These are phyloP conservation scores for Bimastos eiseni DNA, from an alignment of 2,888 invertebrate species.

Conservation along the genomic window DNA sequence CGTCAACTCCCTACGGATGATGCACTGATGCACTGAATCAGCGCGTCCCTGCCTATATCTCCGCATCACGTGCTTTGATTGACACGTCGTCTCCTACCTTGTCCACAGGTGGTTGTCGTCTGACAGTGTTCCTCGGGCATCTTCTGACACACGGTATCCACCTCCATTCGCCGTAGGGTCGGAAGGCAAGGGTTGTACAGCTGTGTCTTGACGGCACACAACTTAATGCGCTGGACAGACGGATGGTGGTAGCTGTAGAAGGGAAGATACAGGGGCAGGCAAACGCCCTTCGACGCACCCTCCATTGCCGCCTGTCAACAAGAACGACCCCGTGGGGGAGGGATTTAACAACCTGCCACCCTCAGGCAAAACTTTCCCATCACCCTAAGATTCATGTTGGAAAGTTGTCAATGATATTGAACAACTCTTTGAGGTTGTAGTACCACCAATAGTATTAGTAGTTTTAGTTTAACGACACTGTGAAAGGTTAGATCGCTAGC, in stretches of 20 bases:
- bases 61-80: neutral
- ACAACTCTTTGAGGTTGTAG: too few relatives aligned
- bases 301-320: neutral
- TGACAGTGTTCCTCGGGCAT: conserved; percentile 58
- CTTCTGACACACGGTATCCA: conserved; percentile 56
- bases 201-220: conserved; percentile 38
- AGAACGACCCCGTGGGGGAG: too few relatives aligned
- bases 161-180: conserved; percentile 58
- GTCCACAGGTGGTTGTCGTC: conserved; percentile 49
- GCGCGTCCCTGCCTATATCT: too few relatives aligned
- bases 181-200: conserved; percentile 59
- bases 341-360: too few relatives aligned
- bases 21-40: too few relatives aligned
- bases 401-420: too few relatives aligned
- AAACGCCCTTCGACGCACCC: neutral
- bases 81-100: neutral
- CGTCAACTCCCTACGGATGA: too few relatives aligned
- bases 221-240: conserved; percentile 48
- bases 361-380: too few relatives aligned
- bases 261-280: conserved; percentile 52
- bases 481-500: too few relatives aligned
- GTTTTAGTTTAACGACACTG: too few relatives aligned
- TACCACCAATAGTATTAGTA: too few relatives aligned
- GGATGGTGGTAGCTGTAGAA: conserved; percentile 57
- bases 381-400: too few relatives aligned